phyloP scores from a whole-genome alignment of 2,797 vertebrate genomes.

The Sandelia bainsii region DNA sequence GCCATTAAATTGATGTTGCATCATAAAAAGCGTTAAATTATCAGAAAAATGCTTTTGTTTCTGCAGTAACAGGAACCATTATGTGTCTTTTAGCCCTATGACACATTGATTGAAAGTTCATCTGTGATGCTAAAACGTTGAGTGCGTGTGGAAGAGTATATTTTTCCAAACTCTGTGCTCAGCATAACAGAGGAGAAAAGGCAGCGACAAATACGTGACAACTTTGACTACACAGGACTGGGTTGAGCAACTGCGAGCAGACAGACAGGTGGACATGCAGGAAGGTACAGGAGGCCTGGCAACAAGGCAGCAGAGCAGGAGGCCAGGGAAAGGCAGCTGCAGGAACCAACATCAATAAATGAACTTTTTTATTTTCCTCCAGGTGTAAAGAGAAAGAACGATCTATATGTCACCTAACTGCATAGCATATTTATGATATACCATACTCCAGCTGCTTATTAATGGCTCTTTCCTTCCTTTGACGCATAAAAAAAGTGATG shows the following conservation, averaged over 20 bases:
- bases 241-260: slow-evolving; percentile 37
- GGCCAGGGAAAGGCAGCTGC: slow-evolving; percentile 6
- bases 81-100: background rate
- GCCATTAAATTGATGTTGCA: slow-evolving; percentile 1
- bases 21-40: slow-evolving; percentile 23
- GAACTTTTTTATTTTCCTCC: slow-evolving; percentile 8
- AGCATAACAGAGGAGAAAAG: slow-evolving; percentile 44
- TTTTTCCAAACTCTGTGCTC: slow-evolving; percentile 14
- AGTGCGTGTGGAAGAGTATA: background rate
- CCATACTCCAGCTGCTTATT: no score
- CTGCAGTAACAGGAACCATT: slow-evolving; percentile 12
- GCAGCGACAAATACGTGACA: slow-evolving; percentile 44
- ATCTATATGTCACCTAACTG: background rate
- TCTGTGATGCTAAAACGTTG: background rate
- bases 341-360: slow-evolving; percentile 33
- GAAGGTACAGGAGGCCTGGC: background rate
- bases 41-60: background rate
- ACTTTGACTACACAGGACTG: slow-evolving; percentile 30
- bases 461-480: background rate
- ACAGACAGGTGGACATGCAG: background rate
- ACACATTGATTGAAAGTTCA: slow-evolving; percentile 12
- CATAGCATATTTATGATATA: background rate
- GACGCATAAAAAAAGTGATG: background rate
- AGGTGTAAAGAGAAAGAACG: background rate
- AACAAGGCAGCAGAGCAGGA: background rate